Conservation (phyloP, 2,113 vertebrate genomes). For the Melanerpes formicivorus region DNA sequence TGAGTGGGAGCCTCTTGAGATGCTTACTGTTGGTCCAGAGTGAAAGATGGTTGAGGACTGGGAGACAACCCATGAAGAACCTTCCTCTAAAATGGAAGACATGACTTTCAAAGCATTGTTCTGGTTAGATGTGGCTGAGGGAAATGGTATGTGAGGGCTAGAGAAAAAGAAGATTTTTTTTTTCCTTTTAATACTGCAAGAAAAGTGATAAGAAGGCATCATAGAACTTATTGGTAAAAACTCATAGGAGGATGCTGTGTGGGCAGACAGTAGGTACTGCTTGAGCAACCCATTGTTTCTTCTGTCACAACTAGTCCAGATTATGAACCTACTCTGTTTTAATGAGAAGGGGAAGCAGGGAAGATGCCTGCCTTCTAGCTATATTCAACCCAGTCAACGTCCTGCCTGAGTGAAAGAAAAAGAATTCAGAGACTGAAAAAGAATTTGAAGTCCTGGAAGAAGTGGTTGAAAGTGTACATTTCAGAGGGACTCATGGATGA, state of each 20-base stretch:
- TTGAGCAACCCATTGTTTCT: neutral
- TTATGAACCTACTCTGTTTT: neutral
- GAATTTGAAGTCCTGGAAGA: neutral
- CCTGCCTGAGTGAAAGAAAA: neutral
- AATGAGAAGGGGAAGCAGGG: neutral
- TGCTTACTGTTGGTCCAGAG: neutral
- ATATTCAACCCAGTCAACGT: neutral
- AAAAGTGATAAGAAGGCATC: neutral
- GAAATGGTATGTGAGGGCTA: neutral
- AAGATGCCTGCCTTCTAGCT: neutral
- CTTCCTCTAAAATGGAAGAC: neutral
- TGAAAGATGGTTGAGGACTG: neutral
- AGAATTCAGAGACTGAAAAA: neutral
- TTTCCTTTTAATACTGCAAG: neutral
- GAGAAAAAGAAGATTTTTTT: neutral
- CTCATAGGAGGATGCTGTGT: neutral
- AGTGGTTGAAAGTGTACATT: neutral
- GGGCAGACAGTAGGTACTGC: neutral
- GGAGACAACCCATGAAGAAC: neutral
- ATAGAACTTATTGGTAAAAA: neutral
- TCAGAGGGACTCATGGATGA: neutral
- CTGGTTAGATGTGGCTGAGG: neutral
- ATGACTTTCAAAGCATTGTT: neutral
- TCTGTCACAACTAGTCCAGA: neutral
- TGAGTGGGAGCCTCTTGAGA: neutral